A percentile compares a stretch with the other conserved stretches of the same genome.
Conservation (phyloP, 30 jellyfish, hydroid and myxozoan genomes). For the Phacellophora camtschatica region DNA sequence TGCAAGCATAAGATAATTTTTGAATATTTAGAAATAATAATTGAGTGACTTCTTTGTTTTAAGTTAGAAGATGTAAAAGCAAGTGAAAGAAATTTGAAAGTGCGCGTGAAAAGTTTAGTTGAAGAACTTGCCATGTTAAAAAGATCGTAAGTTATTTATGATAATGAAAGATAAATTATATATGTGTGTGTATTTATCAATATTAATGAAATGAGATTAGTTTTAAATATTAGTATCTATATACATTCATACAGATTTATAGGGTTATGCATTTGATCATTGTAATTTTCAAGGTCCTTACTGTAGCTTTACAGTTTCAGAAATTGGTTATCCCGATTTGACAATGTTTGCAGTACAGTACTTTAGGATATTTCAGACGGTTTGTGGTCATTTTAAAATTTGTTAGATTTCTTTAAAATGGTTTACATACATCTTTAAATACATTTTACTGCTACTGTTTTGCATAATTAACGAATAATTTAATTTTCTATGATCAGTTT, state of each 20-base stretch:
- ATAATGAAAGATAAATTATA: not conserved
- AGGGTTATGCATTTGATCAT: no score
- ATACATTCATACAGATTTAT: no score
- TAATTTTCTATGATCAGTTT: not conserved
- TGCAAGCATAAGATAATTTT: no score
- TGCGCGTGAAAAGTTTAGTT: constrained; percentile 12
- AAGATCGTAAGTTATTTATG: constrained; percentile 63
- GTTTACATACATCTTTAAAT: not conserved
- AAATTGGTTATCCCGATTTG: no score
- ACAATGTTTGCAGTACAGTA: not conserved
- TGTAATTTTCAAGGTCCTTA: no score
- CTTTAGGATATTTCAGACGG: not conserved
- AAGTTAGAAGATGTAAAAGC: constrained; percentile 82
- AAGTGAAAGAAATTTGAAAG: constrained; percentile 76
- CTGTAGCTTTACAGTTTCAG: no score
- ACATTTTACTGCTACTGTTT: no score
- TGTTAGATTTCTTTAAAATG: constrained; percentile 7
- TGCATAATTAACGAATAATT: not conserved
- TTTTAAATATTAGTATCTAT: no score
- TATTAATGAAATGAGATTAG: no score
- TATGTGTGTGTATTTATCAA: not conserved
- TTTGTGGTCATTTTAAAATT: not conserved
- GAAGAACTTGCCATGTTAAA: constrained; percentile 69
- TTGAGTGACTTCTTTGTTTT: no score
- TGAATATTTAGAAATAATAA: no score